phyloP scores from a whole-genome alignment of 2,113 vertebrate genomes.

The Riparia riparia region DNA sequence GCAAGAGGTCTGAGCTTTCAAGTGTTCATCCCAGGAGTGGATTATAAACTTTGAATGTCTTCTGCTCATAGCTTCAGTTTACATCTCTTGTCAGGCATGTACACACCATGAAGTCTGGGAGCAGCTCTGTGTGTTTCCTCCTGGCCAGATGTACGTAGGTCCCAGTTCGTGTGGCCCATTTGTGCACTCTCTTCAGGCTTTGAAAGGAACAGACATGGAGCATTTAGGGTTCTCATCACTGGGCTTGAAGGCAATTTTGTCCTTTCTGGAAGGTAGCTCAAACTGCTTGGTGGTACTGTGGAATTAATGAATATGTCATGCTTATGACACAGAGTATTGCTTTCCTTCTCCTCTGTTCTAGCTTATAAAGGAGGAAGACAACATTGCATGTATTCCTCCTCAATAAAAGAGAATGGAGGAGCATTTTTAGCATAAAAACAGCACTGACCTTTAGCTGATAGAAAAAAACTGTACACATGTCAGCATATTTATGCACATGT shows the following conservation, averaged over 20 bases:
- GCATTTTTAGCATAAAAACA: not conserved
- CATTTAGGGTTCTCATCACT: not conserved
- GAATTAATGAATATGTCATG: fast-evolving
- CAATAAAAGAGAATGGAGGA: not conserved
- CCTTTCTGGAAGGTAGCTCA: not conserved
- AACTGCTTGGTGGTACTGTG: not conserved
- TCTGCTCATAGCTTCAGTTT: not conserved
- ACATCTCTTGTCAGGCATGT: fast-evolving
- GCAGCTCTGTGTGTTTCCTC: not conserved
- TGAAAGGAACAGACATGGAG: not conserved
- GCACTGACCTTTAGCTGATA: not conserved
- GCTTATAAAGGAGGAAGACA: not conserved
- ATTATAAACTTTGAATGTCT: not conserved
- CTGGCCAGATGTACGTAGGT: not conserved
- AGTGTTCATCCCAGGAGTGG: not conserved
- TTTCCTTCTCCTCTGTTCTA: not conserved
- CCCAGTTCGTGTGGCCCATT: not conserved
- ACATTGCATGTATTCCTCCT: not conserved
- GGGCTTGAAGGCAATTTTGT: not conserved
- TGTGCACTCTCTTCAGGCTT: not conserved
- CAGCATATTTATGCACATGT: not conserved
- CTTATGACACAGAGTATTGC: not conserved
- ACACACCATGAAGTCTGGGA: not conserved
- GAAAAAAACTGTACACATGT: not conserved
- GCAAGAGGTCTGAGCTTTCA: not conserved